phyloP scores from a whole-genome alignment of 1,140 invertebrate genomes.

The Ptiloglossa arizonensis region DNA sequence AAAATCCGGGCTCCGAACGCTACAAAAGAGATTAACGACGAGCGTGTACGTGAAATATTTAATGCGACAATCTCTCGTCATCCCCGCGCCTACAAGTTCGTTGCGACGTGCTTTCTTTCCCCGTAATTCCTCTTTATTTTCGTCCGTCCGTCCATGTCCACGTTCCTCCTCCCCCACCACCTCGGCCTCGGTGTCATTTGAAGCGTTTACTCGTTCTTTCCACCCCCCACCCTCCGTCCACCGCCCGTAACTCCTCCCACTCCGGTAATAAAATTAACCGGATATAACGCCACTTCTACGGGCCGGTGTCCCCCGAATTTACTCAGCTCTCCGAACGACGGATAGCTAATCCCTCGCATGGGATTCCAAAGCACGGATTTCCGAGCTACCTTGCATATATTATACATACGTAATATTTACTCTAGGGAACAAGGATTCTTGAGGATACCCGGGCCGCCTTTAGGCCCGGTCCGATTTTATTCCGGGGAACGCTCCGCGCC shows the following conservation, averaged over 20 bases:
- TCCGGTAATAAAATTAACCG: conserved; percentile 53
- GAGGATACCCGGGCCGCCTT: conserved; percentile 11
- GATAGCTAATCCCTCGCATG: conserved; percentile 48
- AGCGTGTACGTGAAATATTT: conserved; percentile 17
- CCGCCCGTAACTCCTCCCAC: too few species aligned
- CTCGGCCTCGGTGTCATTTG: too few species aligned
- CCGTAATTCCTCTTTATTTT: conserved; percentile 12
- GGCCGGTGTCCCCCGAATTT: conserved; percentile 35
- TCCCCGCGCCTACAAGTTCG: background rate
- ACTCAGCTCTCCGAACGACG: conserved; percentile 12
- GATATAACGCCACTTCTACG: background rate
- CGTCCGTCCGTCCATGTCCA: background rate
- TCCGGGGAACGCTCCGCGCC: background rate
- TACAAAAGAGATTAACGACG: background rate
- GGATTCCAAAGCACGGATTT: conserved; percentile 58
- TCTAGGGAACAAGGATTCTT: conserved; percentile 44
- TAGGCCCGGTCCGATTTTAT: background rate
- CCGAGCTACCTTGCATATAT: conserved; percentile 43
- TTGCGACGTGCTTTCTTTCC: background rate
- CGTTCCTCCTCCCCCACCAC: too few species aligned
- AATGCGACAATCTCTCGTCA: conserved; percentile 8
- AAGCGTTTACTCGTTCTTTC: conserved; percentile 10
- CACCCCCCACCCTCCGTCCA: background rate
- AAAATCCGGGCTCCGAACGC: background rate
- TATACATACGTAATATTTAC: conserved; percentile 52